phyloP scores from a whole-genome alignment of 2,113 vertebrate genomes.

The Gymnogyps californianus region DNA sequence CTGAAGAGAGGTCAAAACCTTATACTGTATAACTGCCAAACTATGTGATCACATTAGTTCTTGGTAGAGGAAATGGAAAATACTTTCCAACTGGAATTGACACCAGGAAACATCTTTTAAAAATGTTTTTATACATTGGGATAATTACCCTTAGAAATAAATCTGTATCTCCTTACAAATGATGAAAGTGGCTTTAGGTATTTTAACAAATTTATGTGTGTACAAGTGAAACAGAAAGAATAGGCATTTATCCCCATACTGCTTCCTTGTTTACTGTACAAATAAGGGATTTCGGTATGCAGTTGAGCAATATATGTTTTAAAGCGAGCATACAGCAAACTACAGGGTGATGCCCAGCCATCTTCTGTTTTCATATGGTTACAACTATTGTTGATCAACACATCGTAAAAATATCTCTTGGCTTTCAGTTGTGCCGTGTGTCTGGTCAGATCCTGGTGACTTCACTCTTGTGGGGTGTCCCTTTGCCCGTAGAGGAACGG shows the following conservation, averaged over 20 bases:
- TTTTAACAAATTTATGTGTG: not conserved
- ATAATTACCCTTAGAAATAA: not conserved
- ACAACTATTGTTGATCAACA: not conserved
- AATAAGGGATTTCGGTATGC: not conserved
- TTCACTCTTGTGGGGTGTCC: not conserved
- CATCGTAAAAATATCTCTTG: not conserved
- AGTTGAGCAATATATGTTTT: not conserved
- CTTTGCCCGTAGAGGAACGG: rapidly evolving
- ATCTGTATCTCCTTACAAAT: not conserved
- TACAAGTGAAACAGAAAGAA: not conserved
- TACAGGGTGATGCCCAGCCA: not conserved
- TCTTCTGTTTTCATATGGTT: not conserved
- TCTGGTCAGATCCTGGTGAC: not conserved
- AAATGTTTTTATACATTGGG: not conserved
- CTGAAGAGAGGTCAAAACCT: constrained; percentile 5
- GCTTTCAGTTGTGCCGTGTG: not conserved
- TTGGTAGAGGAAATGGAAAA: constrained; percentile 17
- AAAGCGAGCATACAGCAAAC: not conserved
- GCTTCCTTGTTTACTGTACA: not conserved
- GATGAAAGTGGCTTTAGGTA: not conserved
- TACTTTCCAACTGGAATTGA: not conserved
- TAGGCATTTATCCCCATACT: not conserved
- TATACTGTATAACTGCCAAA: not conserved
- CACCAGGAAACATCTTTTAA: constrained; percentile 33
- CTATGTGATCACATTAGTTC: not conserved